A percentile compares a stretch with the other conserved stretches of the same genome.
Conservation (phyloP, 2,113 vertebrate genomes). For the Gorsachius goisagi region DNA sequence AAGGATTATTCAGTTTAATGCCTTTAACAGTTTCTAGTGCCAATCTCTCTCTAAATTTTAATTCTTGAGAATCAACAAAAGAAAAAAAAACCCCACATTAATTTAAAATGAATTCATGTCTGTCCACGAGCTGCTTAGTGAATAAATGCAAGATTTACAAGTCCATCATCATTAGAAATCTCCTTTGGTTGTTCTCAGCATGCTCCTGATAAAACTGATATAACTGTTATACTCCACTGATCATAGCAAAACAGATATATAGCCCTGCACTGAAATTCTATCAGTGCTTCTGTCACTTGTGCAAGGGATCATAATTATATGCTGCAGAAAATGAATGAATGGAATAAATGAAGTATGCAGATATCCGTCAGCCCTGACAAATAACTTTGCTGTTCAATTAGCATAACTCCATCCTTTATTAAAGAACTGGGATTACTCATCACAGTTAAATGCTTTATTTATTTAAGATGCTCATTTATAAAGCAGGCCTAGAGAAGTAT, state of each 20-base stretch:
- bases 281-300: conserved; percentile 53
- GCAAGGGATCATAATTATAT: conserved; percentile 45
- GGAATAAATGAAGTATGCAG: conserved; percentile 60
- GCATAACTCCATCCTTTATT: conserved; percentile 65
- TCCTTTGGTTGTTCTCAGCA: conserved; percentile 8
- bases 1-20: not conserved
- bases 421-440: conserved; percentile 58
- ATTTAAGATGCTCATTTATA: conserved; percentile 63
- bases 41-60: not conserved
- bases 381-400: conserved; percentile 71
- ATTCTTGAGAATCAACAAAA: not conserved
- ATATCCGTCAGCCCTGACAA: conserved; percentile 61
- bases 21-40: not conserved
- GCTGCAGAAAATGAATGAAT: conserved; percentile 63
- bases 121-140: not conserved
- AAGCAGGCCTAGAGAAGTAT: conserved; percentile 18
- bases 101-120: not conserved
- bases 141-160: conserved; percentile 21
- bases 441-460: conserved; percentile 64
- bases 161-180: not conserved
- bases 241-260: not conserved
- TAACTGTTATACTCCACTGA: not conserved
- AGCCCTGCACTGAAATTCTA: conserved; percentile 8
- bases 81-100: not conserved
- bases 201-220: conserved; percentile 3